phyloP scores from a whole-genome alignment of 2,888 invertebrate species.

The Eilema caniola region DNA sequence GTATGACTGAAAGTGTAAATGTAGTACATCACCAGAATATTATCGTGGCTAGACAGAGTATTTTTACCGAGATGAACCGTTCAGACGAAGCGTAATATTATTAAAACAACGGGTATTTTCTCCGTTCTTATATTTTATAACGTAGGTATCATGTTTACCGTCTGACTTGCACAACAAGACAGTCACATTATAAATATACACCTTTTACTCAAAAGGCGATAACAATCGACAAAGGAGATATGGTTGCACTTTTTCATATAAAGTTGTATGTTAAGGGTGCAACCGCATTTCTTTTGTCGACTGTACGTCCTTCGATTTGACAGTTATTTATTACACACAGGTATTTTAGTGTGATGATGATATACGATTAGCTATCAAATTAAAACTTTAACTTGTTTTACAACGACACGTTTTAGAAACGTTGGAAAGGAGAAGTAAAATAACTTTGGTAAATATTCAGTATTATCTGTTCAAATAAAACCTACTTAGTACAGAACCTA shows the following conservation, averaged over 20 bases:
- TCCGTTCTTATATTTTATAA: slow-evolving; percentile 6
- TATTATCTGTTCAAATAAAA: no score
- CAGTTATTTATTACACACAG: no score
- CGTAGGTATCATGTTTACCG: neutral
- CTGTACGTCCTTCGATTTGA: slow-evolving; percentile 5
- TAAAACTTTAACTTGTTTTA: neutral
- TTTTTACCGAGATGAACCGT: slow-evolving; percentile 9
- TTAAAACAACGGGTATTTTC: slow-evolving; percentile 10
- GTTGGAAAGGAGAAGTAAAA: no score
- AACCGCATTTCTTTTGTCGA: no score
- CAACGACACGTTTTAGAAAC: neutral
- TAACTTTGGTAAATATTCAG: no score
- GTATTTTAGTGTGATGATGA: neutral
- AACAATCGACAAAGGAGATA: no score
- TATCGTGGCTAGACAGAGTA: slow-evolving; percentile 8
- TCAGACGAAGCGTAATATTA: slow-evolving; percentile 5
- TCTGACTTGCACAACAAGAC: slow-evolving; percentile 8
- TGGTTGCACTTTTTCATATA: no score
- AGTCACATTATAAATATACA: no score
- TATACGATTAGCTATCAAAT: neutral
- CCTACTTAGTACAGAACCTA: no score
- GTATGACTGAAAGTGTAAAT: neutral
- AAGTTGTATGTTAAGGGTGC: no score
- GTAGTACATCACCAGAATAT: neutral
- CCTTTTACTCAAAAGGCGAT: no score